Evolutionary conservation across 2,888 invertebrate species (phyloP).

Genomic region (Lysandra bellargus): DNA sequence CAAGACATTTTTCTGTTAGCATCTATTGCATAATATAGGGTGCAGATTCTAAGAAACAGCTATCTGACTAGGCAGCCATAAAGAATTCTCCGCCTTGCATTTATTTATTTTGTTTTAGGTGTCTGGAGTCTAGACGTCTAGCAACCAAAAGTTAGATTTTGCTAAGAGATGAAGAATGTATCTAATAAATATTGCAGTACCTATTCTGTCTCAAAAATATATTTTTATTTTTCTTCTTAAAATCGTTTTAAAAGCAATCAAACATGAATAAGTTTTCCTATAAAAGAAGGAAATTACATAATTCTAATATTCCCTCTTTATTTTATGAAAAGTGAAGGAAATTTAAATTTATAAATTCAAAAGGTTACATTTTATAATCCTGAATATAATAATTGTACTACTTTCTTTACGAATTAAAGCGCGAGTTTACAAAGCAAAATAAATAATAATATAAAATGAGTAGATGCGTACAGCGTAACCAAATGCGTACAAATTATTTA

Average conservation of each 20-base stretch:
- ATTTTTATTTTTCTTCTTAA: too few relatives aligned
- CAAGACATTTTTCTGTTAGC: background rate
- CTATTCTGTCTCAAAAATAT: background rate
- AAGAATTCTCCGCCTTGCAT: background rate
- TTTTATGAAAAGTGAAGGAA: too few relatives aligned
- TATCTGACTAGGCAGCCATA: background rate
- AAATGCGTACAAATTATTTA: background rate
- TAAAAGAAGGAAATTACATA: too few relatives aligned
- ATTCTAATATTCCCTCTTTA: too few relatives aligned
- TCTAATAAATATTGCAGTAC: background rate
- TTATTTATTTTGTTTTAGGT: background rate
- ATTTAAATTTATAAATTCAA: too few relatives aligned
- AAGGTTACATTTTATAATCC: too few relatives aligned
- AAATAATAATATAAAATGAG: too few relatives aligned
- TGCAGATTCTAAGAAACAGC: slow-evolving; percentile 13
- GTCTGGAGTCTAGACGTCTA: slow-evolving; percentile 25
- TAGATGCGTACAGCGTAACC: too few relatives aligned
- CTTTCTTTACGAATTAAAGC: too few relatives aligned
- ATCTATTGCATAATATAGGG: background rate
- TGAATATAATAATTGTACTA: too few relatives aligned
- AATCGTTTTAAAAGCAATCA: background rate
- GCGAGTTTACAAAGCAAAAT: too few relatives aligned
- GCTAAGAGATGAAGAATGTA: background rate
- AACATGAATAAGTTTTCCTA: too few relatives aligned
- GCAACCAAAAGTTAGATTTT: background rate